Percentiles rank a stretch among this genome's conserved stretches.
These are phyloP conservation scores for human DNA, from an alignment of 2,113 vertebrate genomes.

Conservation along the genomic window GRCh38 chr16:71258501-71259000, in stretches of 20 bases:
- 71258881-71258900: background rate
- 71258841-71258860: background rate
- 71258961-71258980: background rate
- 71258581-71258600: background rate
- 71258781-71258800: background rate
- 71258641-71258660: background rate
- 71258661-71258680: background rate
- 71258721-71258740: background rate
- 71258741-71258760: background rate
- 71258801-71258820: background rate
- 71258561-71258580: background rate
- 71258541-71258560: background rate
- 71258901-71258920: background rate
- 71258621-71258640: background rate
- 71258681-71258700: background rate
- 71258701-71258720: background rate
- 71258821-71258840: background rate
- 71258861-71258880: background rate
- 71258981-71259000: background rate
- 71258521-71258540: background rate
- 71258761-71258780: conserved; percentile 3
- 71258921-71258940: background rate
- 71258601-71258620: background rate
- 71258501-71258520: background rate
- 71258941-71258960: background rate